A percentile compares a stretch with the other conserved stretches of the same genome.
phyloP scores from a whole-genome alignment of 1,140 invertebrate genomes.

The Drosophila lacteicornis region DNA sequence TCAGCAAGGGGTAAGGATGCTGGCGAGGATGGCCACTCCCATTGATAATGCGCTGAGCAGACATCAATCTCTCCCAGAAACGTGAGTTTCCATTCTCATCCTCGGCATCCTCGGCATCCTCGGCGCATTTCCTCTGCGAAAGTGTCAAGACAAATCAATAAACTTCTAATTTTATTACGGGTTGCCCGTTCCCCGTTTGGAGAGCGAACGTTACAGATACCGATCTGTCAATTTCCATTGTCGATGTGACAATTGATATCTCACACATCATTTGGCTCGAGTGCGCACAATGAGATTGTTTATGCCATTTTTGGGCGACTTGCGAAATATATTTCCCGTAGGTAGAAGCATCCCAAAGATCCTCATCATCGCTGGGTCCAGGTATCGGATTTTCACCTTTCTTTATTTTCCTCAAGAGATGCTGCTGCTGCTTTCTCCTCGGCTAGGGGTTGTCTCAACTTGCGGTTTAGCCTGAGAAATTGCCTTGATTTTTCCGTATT shows the following conservation, averaged over 20 bases:
- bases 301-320: constrained; percentile 61
- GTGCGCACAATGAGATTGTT: constrained; percentile 84
- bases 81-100: constrained; percentile 35
- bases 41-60: constrained; percentile 67
- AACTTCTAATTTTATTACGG: constrained; percentile 84
- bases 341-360: constrained; percentile 12
- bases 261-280: constrained; percentile 84
- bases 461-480: constrained; percentile 71
- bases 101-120: neutral
- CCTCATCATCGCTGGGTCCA: constrained; percentile 21
- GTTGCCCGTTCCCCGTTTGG: no score
- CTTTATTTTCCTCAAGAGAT: neutral
- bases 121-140: constrained; percentile 46
- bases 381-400: constrained; percentile 63
- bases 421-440: constrained; percentile 24
- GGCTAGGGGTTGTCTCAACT: constrained; percentile 57
- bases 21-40: constrained; percentile 52
- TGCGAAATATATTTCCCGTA: constrained; percentile 35
- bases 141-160: constrained; percentile 84
- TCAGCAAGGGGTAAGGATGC: constrained; percentile 70
- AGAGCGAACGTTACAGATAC: constrained; percentile 71
- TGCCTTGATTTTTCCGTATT: constrained; percentile 56
- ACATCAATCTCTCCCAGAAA: constrained; percentile 61
- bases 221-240: constrained; percentile 83
- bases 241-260: constrained; percentile 83